phyloP scores from a whole-genome alignment of 2,888 invertebrate genomes.

The Mellilla xanthometata region DNA sequence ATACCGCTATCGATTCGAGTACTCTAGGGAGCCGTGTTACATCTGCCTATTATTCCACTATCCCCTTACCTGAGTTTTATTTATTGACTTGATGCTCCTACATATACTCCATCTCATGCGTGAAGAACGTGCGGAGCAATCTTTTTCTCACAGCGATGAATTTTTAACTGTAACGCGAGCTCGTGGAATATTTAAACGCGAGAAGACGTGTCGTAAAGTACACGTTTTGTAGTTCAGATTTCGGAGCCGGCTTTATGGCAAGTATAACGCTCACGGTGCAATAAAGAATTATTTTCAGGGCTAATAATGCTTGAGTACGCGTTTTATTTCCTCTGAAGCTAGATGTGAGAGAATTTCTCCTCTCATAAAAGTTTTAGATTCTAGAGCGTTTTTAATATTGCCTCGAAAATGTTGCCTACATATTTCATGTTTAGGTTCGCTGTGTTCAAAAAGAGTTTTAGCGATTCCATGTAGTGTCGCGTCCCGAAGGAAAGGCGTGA shows the following conservation, averaged over 20 bases:
- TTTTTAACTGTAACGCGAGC: slow-evolving; percentile 39
- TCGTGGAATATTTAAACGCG: slow-evolving; percentile 36
- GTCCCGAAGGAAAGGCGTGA: slow-evolving; percentile 32
- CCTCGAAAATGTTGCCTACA: not conserved
- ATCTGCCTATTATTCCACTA: slow-evolving; percentile 61
- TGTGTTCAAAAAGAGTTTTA: slow-evolving; percentile 33
- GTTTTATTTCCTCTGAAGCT: slow-evolving; percentile 16
- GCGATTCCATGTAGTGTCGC: slow-evolving; percentile 39
- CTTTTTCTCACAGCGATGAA: slow-evolving; percentile 40
- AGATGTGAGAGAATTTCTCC: slow-evolving; percentile 2
- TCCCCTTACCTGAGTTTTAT: slow-evolving; percentile 57
- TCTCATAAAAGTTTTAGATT: not conserved
- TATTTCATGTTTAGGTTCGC: slow-evolving; percentile 1
- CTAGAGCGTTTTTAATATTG: not conserved
- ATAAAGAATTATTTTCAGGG: slow-evolving; percentile 29
- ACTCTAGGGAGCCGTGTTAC: slow-evolving; percentile 51
- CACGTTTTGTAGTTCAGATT: slow-evolving; percentile 35
- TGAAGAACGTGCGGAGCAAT: slow-evolving; percentile 46
- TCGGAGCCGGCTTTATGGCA: slow-evolving; percentile 29
- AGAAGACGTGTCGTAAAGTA: slow-evolving; percentile 36
- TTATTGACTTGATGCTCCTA: slow-evolving; percentile 56
- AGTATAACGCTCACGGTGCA: slow-evolving; percentile 29
- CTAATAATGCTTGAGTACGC: slow-evolving; percentile 16
- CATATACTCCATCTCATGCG: slow-evolving; percentile 43
- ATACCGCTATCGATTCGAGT: slow-evolving; percentile 51